Evolutionary conservation across 1,140 invertebrate genomes (phyloP), one percentile per base, ranked within the genome.

Genomic region (Mamestra configurata): DNA sequence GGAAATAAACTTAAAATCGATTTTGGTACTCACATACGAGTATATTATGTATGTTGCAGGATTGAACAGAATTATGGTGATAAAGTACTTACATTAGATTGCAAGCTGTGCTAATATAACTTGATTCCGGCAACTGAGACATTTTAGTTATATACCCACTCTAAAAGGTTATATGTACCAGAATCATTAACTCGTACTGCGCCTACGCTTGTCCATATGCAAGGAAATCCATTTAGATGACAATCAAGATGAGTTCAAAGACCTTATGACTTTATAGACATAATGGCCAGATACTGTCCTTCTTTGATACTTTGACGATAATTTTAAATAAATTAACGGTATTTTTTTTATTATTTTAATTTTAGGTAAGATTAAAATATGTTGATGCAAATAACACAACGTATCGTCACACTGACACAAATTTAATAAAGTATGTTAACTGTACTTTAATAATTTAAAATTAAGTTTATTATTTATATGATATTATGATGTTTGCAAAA

Each of bases 271-370:
- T 43, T 79, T 85, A 66, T 80, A 82, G 68, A 79, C 49, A 70
- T 72, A 75, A 61, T 79, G 37, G 57, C 55, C 64, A 61, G 57
- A 18, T 64, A 40, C 27, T 61, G 22, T 79, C 82, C 84, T 79
- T 83, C 80, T 81, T 79, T 57, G 64, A 55, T 46, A 70, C 64
- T 81, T 70, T 73, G 75, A 79, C 22, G 35, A n/a, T 22, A 55
- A 78, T 73, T 80, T 76, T 73, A 72, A 76, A 82, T 82, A 70
- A 66, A 76, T 80, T 82, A 80, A 82, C 81, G 79, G 80, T 79
- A 82, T 20, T 27, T 78, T 68, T 55, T 13, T 40, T 61, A 76
- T 76, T 27, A 64, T 76, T 61, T 73, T 35, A 61, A 61, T 64
- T 61, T 31, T 22, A 49, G 24, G n/a, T 35, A 46, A 27, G 18